These are phyloP conservation scores for Ctena decussata DNA, from an alignment of 2,888 invertebrate genomes.

Conservation along the genomic window DNA sequence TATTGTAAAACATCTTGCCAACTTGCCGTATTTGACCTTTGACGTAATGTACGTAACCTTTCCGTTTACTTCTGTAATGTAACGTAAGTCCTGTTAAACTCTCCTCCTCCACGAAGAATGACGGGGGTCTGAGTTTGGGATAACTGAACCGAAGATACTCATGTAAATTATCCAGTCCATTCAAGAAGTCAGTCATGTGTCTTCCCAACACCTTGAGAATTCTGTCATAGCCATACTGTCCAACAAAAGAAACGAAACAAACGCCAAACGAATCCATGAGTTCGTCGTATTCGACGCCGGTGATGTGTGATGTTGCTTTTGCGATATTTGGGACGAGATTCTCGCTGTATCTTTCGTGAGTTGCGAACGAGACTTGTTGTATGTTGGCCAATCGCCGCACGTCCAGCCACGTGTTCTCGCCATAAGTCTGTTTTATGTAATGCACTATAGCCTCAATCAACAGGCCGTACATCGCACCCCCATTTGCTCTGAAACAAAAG, in stretches of 20 bases:
- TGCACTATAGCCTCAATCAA: constrained; percentile 97
- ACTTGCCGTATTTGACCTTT: constrained; percentile 98
- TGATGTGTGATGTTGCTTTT: constrained; percentile 77
- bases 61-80: constrained; percentile 93
- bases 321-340: constrained; percentile 94
- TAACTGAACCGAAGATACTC: constrained; percentile 99
- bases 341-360: constrained; percentile 97
- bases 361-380: constrained; percentile 91
- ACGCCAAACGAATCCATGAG: constrained; percentile 98
- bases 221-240: constrained; percentile 97
- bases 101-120: constrained; percentile 99
- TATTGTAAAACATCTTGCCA: constrained; percentile 97
- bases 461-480: constrained; percentile 95
- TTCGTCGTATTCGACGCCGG: constrained; percentile 93
- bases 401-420: constrained; percentile 97
- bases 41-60: constrained; percentile 98
- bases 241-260: constrained; percentile 96
- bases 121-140: constrained; percentile 95
- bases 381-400: constrained; percentile 95
- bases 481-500: constrained; percentile 44
- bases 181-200: constrained; percentile 98
- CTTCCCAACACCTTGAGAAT: constrained; percentile 89
- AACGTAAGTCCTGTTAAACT: constrained; percentile 95
- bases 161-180: constrained; percentile 97
- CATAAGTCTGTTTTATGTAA: constrained; percentile 96